Evolutionary conservation across 2,113 vertebrate genomes (phyloP), one percentile per base, ranked within the genome.

Genomic region (Gambusia affinis): DNA sequence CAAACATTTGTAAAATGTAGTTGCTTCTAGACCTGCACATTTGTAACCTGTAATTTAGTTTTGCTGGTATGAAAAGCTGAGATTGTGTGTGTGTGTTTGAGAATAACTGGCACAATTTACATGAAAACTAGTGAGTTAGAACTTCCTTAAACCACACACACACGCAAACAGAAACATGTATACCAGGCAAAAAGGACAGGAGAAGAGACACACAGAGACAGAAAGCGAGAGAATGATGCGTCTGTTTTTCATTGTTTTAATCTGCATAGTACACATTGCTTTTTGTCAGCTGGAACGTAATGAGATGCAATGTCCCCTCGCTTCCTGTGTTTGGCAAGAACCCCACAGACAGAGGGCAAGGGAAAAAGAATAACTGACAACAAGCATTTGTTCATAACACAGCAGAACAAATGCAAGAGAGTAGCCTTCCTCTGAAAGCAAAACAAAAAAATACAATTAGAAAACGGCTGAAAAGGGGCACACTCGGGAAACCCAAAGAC

Each of bases 271-370:
- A 73, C 81, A 91, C 80, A 85, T 85, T 92, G 81, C 88, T 63
- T 72, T 75, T 86, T 77, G 82, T 88, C 91, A 91, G 88, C 88
- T 88, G 67, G 82, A 83, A 90, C 89, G 80, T 90, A 92, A 92
- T 90, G 85, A 89, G 74, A 90, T 88, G 84, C 79, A 71, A 71
- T 64, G 80, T 57, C 42, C 60, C 75, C 67, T 70, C 44, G 10
- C 69, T 73, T 80, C 68, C 67, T 54, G 70, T 75, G 78, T 87
- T 88, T 92, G 89, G 91, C 90, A 90, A 79, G 77, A 73, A n/a
- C 83, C 87, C 90, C 84, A 54, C 62, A 88, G 81, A 89, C 82
- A 84, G 33, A 37, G 70, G 83, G 73, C 82, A 72, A 82, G 73
- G 68, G 83, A 75, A 84, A 80, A 42, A 19, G 17, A 47, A 47